Percentiles rank a stretch among this genome's conserved stretches.
These are phyloP conservation scores for Oconnorella tubifera DNA, from an alignment of 2,888 invertebrate genomes.

Conservation along the genomic window DNA sequence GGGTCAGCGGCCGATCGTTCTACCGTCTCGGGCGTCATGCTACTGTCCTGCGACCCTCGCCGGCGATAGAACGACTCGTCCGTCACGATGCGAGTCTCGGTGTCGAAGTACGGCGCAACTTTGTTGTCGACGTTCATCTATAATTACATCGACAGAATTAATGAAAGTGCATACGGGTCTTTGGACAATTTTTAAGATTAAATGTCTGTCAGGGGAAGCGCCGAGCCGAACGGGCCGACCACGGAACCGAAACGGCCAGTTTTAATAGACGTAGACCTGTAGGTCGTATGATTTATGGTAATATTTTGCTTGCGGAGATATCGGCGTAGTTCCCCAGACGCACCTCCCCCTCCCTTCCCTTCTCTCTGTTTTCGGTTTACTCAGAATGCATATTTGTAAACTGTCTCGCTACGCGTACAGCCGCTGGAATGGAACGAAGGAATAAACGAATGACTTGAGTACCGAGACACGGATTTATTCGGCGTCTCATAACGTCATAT, in stretches of 20 bases:
- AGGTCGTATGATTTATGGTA: conserved; percentile 22
- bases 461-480: too few species aligned
- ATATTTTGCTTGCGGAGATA: too few species aligned
- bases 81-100: too few species aligned
- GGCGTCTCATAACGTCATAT: too few species aligned
- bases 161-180: conserved; percentile 18
- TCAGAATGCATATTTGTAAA: too few species aligned
- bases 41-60: conserved; percentile 2
- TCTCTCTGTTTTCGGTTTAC: too few species aligned
- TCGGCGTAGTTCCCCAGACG: too few species aligned
- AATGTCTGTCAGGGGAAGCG: conserved; percentile 15
- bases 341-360: too few species aligned
- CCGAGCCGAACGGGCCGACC: neutral
- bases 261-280: conserved; percentile 18
- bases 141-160: conserved; percentile 23
- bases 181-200: conserved; percentile 19
- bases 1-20: neutral
- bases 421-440: too few species aligned
- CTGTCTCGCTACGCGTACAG: too few species aligned
- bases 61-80: too few species aligned
- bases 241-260: conserved; percentile 2
- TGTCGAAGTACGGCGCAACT: neutral
- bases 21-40: conserved; percentile 2
- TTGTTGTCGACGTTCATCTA: conserved; percentile 14
- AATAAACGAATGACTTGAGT: too few species aligned